These are phyloP conservation scores for Holacanthus passer DNA, from an alignment of 2,113 vertebrate species.

Conservation along the genomic window DNA sequence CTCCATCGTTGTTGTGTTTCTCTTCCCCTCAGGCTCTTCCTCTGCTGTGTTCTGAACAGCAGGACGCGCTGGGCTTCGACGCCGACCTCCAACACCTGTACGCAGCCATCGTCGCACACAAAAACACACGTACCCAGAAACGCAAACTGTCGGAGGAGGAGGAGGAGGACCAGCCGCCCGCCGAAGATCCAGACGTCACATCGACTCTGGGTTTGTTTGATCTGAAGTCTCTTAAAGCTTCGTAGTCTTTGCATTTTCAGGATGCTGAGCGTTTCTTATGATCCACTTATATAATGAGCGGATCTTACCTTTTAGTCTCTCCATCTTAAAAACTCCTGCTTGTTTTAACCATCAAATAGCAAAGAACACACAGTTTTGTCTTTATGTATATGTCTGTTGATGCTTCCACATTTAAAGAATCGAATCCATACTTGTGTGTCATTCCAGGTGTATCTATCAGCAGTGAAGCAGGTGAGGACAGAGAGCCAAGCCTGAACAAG, in stretches of 20 bases:
- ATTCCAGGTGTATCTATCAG: constrained; percentile 16
- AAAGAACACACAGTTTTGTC: no score
- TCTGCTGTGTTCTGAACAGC: constrained; percentile 41
- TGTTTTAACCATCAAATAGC: no score
- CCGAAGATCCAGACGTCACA: background rate
- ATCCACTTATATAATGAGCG: no score
- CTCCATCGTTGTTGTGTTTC: background rate
- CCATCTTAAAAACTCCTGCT: no score
- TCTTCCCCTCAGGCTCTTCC: constrained; percentile 67
- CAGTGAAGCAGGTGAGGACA: background rate
- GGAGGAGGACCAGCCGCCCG: background rate
- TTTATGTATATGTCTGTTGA: no score
- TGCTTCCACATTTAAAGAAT: background rate
- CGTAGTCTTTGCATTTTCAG: no score
- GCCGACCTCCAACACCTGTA: constrained; percentile 73
- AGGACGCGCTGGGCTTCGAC: constrained; percentile 58
- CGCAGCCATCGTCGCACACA: constrained; percentile 39
- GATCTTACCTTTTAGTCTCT: no score
- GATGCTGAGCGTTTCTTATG: no score
- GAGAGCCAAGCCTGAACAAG: background rate
- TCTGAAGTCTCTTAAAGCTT: background rate
- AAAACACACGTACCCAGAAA: constrained; percentile 49
- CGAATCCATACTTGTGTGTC: background rate
- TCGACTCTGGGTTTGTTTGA: constrained; percentile 51
- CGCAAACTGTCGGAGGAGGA: constrained; percentile 38